A percentile compares a stretch with the other conserved stretches of the same genome.
These are phyloP conservation scores for Desmodus rotundus DNA, from an alignment of 2,113 vertebrate species.

Conservation along the genomic window DNA sequence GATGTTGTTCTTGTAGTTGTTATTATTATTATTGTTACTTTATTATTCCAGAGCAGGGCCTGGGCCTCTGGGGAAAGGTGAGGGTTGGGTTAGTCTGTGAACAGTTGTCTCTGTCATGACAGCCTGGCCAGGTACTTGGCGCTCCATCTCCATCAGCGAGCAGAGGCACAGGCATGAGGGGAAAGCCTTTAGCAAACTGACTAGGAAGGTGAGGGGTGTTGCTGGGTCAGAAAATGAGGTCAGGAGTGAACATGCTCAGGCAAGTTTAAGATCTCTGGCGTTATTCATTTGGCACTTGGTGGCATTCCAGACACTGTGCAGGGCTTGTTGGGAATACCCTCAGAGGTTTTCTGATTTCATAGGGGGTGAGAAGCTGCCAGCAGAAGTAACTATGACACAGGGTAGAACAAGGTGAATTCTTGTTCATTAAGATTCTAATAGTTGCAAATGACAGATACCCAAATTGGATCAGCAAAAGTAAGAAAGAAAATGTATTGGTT, in stretches of 20 bases:
- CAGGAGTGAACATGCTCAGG: neutral
- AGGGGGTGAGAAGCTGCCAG: neutral
- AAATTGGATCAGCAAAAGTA: neutral
- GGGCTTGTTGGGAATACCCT: neutral
- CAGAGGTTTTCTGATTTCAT: neutral
- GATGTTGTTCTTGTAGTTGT: neutral
- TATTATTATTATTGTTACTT: neutral
- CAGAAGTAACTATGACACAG: neutral
- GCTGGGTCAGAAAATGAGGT: neutral
- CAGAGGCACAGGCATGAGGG: neutral
- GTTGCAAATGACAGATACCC: neutral
- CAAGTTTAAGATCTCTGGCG: neutral
- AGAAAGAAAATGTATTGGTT: neutral
- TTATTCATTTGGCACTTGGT: neutral
- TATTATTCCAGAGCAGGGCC: neutral
- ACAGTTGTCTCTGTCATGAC: fast-evolving
- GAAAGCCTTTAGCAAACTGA: neutral
- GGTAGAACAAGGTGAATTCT: neutral
- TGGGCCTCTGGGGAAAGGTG: neutral
- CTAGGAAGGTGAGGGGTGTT: neutral
- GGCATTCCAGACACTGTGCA: neutral
- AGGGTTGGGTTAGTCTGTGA: neutral
- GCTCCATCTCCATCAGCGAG: neutral
- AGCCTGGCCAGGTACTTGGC: neutral
- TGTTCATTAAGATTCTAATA: neutral